A percentile compares a stretch with the other conserved stretches of the same genome.
Evolutionary conservation across 1,140 invertebrate species (phyloP).

Genomic region (Manduca sexta): DNA sequence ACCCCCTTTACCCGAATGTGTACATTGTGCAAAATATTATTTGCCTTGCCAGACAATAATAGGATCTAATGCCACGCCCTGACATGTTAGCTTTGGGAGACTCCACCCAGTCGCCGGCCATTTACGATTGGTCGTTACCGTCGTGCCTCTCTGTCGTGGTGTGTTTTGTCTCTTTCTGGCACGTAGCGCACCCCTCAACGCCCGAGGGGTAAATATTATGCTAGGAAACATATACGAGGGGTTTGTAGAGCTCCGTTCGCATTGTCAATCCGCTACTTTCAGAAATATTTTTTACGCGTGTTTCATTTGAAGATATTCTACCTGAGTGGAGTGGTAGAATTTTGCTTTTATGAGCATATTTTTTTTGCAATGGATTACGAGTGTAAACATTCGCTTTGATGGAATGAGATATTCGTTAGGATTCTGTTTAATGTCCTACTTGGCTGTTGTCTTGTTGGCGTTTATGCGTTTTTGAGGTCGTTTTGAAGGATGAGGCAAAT

Average conservation of each 20-base stretch:
- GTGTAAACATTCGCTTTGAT: conserved; percentile 25
- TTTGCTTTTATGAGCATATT: conserved; percentile 67
- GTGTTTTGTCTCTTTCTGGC: conserved; percentile 27
- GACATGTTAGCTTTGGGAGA: conserved; percentile 65
- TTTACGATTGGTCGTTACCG: conserved; percentile 37
- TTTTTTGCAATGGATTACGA: conserved; percentile 42
- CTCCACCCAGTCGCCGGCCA: conserved; percentile 39
- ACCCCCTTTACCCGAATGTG: conserved; percentile 61
- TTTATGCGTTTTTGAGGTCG: no score
- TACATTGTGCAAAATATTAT: conserved; percentile 73
- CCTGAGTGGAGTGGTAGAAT: conserved; percentile 66
- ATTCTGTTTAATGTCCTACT: conserved; percentile 18
- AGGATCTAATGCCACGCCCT: conserved; percentile 67
- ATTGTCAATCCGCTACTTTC: conserved; percentile 55
- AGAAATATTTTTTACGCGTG: conserved; percentile 63
- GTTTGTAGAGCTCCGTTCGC: conserved; percentile 48
- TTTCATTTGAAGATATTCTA: conserved; percentile 60
- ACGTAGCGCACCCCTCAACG: conserved; percentile 64
- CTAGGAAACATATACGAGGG: conserved; percentile 68
- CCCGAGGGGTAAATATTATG: conserved; percentile 71
- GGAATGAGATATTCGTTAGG: no score
- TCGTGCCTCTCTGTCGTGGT: conserved; percentile 22
- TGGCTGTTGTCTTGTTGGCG: no score
- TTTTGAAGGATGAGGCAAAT: no score
- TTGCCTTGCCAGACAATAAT: conserved; percentile 71